These are phyloP conservation scores for Girardia tigrina DNA, from an alignment of 2,888 invertebrate species.

Conservation along the genomic window DNA sequence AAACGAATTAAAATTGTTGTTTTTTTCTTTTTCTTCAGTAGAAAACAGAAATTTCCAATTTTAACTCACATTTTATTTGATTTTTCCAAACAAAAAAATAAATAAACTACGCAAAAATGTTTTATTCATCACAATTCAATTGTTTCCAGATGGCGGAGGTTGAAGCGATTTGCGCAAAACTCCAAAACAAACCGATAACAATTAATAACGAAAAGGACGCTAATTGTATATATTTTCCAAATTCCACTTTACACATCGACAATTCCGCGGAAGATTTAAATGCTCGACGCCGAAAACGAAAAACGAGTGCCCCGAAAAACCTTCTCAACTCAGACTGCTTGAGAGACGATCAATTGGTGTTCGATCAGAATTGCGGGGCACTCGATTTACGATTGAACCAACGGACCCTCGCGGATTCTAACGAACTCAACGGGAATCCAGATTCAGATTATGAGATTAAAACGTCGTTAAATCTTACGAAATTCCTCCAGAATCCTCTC, in stretches of 20 bases:
- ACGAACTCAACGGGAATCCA: background rate
- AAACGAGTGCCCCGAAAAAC: background rate
- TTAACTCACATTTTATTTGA: background rate
- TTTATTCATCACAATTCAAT: constrained; percentile 20
- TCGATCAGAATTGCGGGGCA: background rate
- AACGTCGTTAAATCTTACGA: background rate
- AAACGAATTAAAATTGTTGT: constrained; percentile 15
- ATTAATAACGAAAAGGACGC: background rate
- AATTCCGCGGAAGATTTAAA: constrained; percentile 6
- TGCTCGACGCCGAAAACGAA: constrained; percentile 1
- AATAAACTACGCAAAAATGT: background rate
- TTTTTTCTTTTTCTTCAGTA: constrained; percentile 15
- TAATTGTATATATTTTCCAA: background rate
- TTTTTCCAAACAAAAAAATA: background rate
- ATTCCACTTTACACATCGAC: background rate
- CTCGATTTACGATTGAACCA: background rate
- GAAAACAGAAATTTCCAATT: too few species aligned
- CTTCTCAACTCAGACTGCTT: background rate
- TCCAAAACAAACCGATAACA: constrained; percentile 2
- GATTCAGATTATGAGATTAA: constrained; percentile 9
- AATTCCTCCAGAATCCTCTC: background rate
- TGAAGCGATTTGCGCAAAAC: constrained; percentile 12
- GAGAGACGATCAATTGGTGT: background rate
- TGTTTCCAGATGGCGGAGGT: constrained; percentile 11
- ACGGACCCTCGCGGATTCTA: background rate